Base-by-base conservation (phyloP, 2,888 invertebrate species). In the Saturnia japonica region DNA sequence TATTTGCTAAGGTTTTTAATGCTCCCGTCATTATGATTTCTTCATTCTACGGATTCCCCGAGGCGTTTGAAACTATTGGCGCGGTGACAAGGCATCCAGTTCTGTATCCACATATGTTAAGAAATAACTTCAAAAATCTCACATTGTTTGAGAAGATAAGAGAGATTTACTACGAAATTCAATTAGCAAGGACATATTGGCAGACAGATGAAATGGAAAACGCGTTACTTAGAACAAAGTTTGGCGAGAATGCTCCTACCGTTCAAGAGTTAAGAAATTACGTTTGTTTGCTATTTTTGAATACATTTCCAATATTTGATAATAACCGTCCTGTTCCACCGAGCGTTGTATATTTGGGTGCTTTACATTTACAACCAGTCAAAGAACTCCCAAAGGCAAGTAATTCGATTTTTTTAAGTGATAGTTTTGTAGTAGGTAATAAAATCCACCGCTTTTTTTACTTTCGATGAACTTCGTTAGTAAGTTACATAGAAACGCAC, bases 271-370 rank as follows among this genome's bases (percentile, higher is more conserved):
- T 72, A 22, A 70, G 54, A 34, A 40, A 66, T 16, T 34, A 64
- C 7, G 68, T 68, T 1, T 68, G 66, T 0, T 16, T 72, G 45
- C 8, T 70, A 16, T 60, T 72, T 71, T 69, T 88, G 1, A 91
- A 91, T 73, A 79, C 80, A 8, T 84, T 90, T 76, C 85, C 85
- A 4, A 73, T 85, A 22, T 82, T 84, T 72, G 77, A 78, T 43
- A 75, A 74, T 7, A 77, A 81, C 67, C 76, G 85, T 60, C 90
- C 91, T 0, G 74, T 86, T 28, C 81, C 88, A 8, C 87, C 89
- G 0, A 81, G 80, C 68, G 75, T 87, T 7, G 73, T 90, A 2
- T 83, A 83, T 70, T 81, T 89, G 67, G 88, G 90, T 47, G 88
- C 87, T 22, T 72, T 86, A 47, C 89, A 90, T 71, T 75, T 86